Percentiles rank a stretch among this genome's conserved stretches.
Evolutionary conservation across 2,113 vertebrate species (phyloP).

Genomic region (Callocephalon fimbriatum): DNA sequence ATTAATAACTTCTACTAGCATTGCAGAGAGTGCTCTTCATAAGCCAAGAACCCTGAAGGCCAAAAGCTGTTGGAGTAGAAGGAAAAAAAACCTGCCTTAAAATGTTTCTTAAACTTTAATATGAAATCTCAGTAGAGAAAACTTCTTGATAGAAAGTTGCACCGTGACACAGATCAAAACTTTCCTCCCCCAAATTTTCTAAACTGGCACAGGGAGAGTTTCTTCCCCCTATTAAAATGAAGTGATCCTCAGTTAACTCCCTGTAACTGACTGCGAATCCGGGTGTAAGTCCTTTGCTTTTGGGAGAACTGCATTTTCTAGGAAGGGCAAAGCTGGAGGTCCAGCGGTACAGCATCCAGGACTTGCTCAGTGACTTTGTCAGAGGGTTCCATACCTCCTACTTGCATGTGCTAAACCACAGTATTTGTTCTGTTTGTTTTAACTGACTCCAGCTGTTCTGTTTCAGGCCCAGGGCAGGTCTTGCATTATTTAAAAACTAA

Average conservation of each 20-base stretch:
- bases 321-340: background rate
- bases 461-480: background rate
- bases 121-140: background rate
- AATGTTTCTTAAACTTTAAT: background rate
- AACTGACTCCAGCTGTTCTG: background rate
- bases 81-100: background rate
- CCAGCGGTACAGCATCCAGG: too few species aligned
- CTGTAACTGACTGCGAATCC: background rate
- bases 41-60: background rate
- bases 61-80: background rate
- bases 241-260: background rate
- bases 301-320: background rate
- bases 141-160: background rate
- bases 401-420: fast-evolving
- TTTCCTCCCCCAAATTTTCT: background rate
- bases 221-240: background rate
- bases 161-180: background rate
- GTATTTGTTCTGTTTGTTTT: background rate
- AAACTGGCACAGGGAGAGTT: background rate
- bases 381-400: fast-evolving
- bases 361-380: background rate
- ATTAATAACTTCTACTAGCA: background rate
- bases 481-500: background rate
- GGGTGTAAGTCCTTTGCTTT: background rate
- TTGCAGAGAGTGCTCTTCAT: background rate